Base-by-base conservation (phyloP, 1,140 invertebrate species). In the Akabosia matsudoensis region DNA sequence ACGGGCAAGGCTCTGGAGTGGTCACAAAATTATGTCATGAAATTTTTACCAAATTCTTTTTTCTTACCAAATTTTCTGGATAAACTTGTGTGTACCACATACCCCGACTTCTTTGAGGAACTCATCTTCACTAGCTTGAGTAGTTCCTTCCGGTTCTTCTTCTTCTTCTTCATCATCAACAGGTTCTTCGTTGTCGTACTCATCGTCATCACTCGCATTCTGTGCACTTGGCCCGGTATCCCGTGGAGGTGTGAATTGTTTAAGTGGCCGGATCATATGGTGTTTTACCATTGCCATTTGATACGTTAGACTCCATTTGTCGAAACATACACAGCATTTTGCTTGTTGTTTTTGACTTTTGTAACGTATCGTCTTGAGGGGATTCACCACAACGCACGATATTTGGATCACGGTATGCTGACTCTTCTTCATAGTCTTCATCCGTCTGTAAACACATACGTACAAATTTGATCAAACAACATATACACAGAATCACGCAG, bases 251-350 rank as follows among this genome's bases (percentile, higher is more conserved):
- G 82, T 1, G 76, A 79, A 77, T 34, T 72, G 52, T 37, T 70
- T 73, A 16, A 70, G n/a, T 16, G 75, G 33, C 16, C 54, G n/a
- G 24, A 37, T 61, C 24, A 24, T 73, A 14, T 34, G 30, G 37
- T 52, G 34, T 26, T 88, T 61, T 14, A 88, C 87, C 33, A 89
- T 88, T 75, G 88, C 87, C 37, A 86, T 83, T 16, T 87, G 86
- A 74, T 30, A 67, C 1, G 61, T 90, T 89, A 80, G 91, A 89
- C 85, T 96, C 93, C 89, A 97, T 89, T 84, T 94, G 91, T 16
- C 93, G 89, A 87, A 96, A 97, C 76, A 93, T 91, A 61, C 88
- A 90, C 30, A 96, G 88, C 91, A 96, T 94, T 80, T 91, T 90
- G 7, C 90, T 90, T 0, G 94, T 90, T 0, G 93, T 95, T 82